Evolutionary conservation across 2,888 invertebrate species (phyloP).

Genomic region (Sepiola atlantica): DNA sequence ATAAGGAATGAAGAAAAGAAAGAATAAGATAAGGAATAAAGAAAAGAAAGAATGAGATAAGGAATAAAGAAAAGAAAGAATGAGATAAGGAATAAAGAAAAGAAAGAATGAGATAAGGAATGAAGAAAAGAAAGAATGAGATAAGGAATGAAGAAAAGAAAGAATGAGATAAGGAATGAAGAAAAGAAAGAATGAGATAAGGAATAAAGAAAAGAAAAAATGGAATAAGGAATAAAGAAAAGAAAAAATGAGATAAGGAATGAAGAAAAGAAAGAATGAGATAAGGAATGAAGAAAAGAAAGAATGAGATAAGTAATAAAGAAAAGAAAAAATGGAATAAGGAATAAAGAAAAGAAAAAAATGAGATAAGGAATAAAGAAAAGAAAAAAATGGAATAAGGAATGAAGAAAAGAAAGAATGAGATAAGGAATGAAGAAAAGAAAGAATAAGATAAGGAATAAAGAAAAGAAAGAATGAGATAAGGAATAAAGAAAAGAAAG

Average conservation of each 20-base stretch:
- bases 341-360: no score
- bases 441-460: no score
- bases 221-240: no score
- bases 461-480: no score
- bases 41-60: not conserved
- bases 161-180: not conserved
- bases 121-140: not conserved
- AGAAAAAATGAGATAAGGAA: no score
- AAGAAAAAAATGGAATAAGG: no score
- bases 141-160: not conserved
- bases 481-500: no score
- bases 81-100: not conserved
- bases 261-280: no score
- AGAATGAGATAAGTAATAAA: not conserved
- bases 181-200: not conserved
- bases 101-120: no score
- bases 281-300: not conserved
- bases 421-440: no score
- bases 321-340: not conserved
- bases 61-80: not conserved
- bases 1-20: not conserved
- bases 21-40: not conserved
- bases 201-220: not conserved
- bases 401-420: no score
- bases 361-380: no score